Evolutionary conservation across 2,888 invertebrate species (phyloP).

Genomic region (Calliopum simillimum): DNA sequence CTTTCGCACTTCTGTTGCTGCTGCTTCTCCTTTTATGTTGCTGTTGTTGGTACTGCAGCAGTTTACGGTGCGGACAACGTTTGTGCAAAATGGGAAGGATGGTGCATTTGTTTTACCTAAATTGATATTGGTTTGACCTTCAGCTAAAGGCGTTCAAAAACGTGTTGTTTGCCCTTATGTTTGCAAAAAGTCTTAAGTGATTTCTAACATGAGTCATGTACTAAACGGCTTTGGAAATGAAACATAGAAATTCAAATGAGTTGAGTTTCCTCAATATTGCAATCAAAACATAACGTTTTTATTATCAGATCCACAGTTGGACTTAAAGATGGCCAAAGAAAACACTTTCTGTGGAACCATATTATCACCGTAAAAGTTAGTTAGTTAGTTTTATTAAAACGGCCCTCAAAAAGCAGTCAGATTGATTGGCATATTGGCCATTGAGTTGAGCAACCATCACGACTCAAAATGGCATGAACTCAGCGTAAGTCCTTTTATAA

Average conservation of each 20-base stretch:
- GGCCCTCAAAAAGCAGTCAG: too few relatives aligned
- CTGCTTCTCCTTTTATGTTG: conserved; percentile 8
- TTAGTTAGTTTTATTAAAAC: too few relatives aligned
- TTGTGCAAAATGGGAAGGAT: background rate
- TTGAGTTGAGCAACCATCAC: too few relatives aligned
- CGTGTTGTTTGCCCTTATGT: conserved; percentile 49
- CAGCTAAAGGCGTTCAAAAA: conserved; percentile 52
- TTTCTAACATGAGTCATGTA: background rate
- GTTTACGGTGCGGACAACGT: conserved; percentile 3
- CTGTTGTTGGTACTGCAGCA: background rate
- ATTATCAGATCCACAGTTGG: too few relatives aligned
- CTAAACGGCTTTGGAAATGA: background rate
- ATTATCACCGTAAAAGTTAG: too few relatives aligned
- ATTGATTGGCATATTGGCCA: too few relatives aligned
- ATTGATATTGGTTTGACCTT: conserved; percentile 62
- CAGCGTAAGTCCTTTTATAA: too few relatives aligned
- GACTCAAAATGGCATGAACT: too few relatives aligned
- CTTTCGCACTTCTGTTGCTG: conserved; percentile 27
- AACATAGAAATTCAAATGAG: background rate
- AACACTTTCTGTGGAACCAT: too few relatives aligned
- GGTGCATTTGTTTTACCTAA: conserved; percentile 51
- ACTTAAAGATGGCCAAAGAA: too few relatives aligned
- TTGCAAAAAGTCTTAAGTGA: conserved; percentile 51
- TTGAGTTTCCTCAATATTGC: too few relatives aligned
- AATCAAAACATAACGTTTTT: too few relatives aligned